phyloP scores from a whole-genome alignment of 1,140 invertebrate genomes.

The Drosophila takahashii region DNA sequence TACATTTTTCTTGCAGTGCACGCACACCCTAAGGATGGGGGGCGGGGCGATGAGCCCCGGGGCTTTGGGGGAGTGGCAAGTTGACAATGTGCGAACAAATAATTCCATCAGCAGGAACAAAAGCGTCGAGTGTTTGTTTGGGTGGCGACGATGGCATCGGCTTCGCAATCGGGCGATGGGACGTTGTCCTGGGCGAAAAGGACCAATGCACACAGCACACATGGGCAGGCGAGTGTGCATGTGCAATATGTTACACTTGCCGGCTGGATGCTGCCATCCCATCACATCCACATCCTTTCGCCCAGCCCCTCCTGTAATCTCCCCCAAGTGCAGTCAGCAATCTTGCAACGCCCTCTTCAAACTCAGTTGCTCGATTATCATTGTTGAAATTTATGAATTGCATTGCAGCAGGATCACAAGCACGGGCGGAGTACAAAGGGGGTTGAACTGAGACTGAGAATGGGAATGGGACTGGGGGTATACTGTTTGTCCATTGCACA shows the following conservation, averaged over 20 bases:
- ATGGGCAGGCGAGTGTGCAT: constrained; percentile 23
- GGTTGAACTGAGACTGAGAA: not conserved
- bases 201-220: constrained; percentile 53
- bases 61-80: constrained; percentile 65
- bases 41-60: constrained; percentile 5
- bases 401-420: constrained; percentile 18
- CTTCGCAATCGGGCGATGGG: constrained; percentile 33
- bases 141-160: constrained; percentile 61
- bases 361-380: constrained; percentile 69
- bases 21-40: constrained; percentile 26
- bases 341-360: constrained; percentile 55
- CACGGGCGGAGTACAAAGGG: not conserved
- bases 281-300: constrained; percentile 11
- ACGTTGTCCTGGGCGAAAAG: constrained; percentile 46
- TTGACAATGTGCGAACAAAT: constrained; percentile 84
- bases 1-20: constrained; percentile 20
- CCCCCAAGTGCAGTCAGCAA: constrained; percentile 43
- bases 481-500: constrained; percentile 45
- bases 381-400: constrained; percentile 78
- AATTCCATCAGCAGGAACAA: constrained; percentile 84
- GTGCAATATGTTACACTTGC: constrained; percentile 65
- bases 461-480: constrained; percentile 4
- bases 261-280: constrained; percentile 20
- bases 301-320: constrained; percentile 4
- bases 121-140: constrained; percentile 83